A percentile compares a stretch with the other conserved stretches of the same genome.
Evolutionary conservation across 1,140 invertebrate genomes (phyloP).

Genomic region (Harpegnathos saltator): DNA sequence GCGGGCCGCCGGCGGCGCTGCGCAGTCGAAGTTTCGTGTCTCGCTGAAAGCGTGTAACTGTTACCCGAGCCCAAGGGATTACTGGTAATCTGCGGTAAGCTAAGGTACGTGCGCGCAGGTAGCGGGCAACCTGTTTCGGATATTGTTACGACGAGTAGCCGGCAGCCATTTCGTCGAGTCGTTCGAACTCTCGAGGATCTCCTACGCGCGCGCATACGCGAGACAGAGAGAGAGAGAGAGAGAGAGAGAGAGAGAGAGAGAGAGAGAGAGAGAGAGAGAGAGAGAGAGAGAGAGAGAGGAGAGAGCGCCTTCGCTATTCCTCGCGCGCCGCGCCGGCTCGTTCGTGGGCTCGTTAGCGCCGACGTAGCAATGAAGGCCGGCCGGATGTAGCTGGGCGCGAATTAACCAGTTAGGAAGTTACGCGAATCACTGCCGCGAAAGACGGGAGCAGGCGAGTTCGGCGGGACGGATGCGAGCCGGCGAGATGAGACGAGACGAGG

Average conservation of each 20-base stretch:
- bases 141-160: constrained; percentile 76
- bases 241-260: too few species aligned
- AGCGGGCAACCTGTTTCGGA: constrained; percentile 76
- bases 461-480: not conserved
- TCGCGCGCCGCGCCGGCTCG: not conserved
- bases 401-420: constrained; percentile 68
- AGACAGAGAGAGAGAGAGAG: too few species aligned
- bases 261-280: too few species aligned
- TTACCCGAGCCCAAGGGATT: constrained; percentile 77
- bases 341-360: constrained; percentile 55
- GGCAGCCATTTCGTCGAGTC: constrained; percentile 71
- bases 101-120: constrained; percentile 71
- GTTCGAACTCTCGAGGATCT: constrained; percentile 63
- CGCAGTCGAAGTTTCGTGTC: constrained; percentile 66
- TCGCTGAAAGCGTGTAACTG: constrained; percentile 77
- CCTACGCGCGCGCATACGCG: not conserved
- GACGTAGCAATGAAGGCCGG: not conserved
- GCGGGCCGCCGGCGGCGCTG: constrained; percentile 33
- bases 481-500: constrained; percentile 16
- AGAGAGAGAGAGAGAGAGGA: too few species aligned
- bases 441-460: constrained; percentile 19
- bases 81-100: constrained; percentile 80
- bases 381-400: constrained; percentile 18
- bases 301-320: constrained; percentile 17
- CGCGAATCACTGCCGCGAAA: constrained; percentile 54